Evolutionary conservation across 2,113 vertebrate species (phyloP).

Genomic region (Heptranchias perlo): DNA sequence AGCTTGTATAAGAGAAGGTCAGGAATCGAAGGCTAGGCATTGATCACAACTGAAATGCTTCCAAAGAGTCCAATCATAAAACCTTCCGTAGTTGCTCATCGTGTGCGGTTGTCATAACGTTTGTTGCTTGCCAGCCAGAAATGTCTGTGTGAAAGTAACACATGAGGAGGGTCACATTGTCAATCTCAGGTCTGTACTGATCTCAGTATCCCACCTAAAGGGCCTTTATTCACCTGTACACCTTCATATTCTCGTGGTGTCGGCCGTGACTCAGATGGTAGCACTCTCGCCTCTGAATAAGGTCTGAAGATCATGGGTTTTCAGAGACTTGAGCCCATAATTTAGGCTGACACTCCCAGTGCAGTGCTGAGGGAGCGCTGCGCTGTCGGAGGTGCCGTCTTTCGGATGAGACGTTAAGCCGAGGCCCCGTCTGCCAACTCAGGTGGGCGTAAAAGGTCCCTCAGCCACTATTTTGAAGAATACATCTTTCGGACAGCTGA

Average conservation of each 20-base stretch:
- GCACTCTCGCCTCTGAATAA: not conserved
- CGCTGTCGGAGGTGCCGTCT: too few relatives aligned
- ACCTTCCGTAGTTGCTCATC: not conserved
- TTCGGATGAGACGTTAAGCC: not conserved
- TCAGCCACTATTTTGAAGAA: not conserved
- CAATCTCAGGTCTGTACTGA: not conserved
- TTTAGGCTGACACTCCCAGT: not conserved
- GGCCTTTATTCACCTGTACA: not conserved
- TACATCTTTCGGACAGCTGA: not conserved
- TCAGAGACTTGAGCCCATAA: not conserved
- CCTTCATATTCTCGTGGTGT: not conserved
- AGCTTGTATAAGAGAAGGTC: not conserved
- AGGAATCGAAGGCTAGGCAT: not conserved
- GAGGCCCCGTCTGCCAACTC: not conserved
- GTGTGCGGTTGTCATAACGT: not conserved
- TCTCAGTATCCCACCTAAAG: not conserved
- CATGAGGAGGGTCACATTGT: not conserved
- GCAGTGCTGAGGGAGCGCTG: not conserved
- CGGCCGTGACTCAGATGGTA: not conserved
- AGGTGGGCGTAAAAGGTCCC: not conserved
- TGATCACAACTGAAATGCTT: not conserved
- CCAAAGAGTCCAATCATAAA: not conserved
- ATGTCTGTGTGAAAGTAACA: not conserved
- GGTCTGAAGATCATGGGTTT: not conserved
- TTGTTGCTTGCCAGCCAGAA: not conserved